Conservation (phyloP, 1,140 invertebrate species). For the Aphaenogaster rudis region DNA sequence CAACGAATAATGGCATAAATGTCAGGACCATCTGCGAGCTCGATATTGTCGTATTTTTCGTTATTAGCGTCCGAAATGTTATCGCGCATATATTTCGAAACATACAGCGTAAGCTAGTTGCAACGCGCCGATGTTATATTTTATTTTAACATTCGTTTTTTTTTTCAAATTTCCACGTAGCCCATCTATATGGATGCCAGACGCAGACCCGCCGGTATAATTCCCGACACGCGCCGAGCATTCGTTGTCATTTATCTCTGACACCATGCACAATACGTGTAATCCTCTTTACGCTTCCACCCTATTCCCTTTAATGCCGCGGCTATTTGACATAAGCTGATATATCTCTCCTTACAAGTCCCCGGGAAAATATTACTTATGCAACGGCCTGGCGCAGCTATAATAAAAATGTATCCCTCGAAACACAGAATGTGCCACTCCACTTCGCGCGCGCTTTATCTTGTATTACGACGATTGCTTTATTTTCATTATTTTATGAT, state of each 20-base stretch:
- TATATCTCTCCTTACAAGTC: conserved; percentile 66
- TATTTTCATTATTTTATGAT: conserved; percentile 39
- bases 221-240: conserved; percentile 71
- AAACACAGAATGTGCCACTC: not conserved
- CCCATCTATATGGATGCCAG: conserved; percentile 68
- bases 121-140: conserved; percentile 46
- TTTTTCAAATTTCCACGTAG: conserved; percentile 58
- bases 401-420: conserved; percentile 48
- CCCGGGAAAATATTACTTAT: conserved; percentile 58
- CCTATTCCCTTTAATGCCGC: conserved; percentile 71
- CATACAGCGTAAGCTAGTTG: not conserved
- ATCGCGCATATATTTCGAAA: conserved; percentile 32
- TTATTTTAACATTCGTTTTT: conserved; percentile 47
- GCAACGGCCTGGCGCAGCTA: conserved; percentile 16
- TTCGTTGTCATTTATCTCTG: conserved; percentile 78
- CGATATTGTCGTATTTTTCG: conserved; percentile 30
- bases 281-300: conserved; percentile 76
- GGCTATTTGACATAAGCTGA: conserved; percentile 72
- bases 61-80: conserved; percentile 37
- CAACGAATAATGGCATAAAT: conserved; percentile 34
- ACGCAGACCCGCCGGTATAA: conserved; percentile 66
- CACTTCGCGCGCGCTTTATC: not conserved
- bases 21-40: conserved; percentile 7
- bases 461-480: not conserved
- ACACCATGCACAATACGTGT: conserved; percentile 75